Evolutionary conservation across 2,888 invertebrate genomes (phyloP).

Genomic region (Hyalella azteca): DNA sequence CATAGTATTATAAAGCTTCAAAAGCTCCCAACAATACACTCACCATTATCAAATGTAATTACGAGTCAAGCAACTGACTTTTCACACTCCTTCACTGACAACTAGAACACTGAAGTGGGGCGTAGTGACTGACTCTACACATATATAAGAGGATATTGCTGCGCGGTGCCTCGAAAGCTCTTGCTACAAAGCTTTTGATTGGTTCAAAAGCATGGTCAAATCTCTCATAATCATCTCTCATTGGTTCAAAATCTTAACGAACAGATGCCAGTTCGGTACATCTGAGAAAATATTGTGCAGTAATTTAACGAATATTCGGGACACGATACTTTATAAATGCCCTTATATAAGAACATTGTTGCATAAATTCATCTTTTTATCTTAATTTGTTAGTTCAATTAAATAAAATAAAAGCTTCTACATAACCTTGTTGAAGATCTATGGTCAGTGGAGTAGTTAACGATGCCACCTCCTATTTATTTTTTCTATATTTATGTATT

Average conservation of each 20-base stretch:
- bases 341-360: neutral
- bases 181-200: neutral
- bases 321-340: neutral
- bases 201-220: neutral
- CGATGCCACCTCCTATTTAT: neutral
- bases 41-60: slow-evolving; percentile 25
- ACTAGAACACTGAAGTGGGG: slow-evolving; percentile 25
- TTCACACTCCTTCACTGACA: slow-evolving; percentile 11
- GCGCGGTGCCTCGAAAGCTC: neutral
- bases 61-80: neutral
- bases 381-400: neutral
- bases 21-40: neutral
- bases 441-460: neutral
- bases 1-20: too few relatives aligned
- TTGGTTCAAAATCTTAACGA: neutral
- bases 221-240: neutral
- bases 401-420: neutral
- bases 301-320: neutral
- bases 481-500: neutral
- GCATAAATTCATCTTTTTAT: neutral
- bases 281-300: neutral
- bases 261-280: neutral
- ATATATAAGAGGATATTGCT: slow-evolving; percentile 29
- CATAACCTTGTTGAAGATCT: neutral
- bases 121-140: slow-evolving; percentile 20